Base-by-base conservation (phyloP, 2,888 invertebrate species). In the Dione vanillae region DNA sequence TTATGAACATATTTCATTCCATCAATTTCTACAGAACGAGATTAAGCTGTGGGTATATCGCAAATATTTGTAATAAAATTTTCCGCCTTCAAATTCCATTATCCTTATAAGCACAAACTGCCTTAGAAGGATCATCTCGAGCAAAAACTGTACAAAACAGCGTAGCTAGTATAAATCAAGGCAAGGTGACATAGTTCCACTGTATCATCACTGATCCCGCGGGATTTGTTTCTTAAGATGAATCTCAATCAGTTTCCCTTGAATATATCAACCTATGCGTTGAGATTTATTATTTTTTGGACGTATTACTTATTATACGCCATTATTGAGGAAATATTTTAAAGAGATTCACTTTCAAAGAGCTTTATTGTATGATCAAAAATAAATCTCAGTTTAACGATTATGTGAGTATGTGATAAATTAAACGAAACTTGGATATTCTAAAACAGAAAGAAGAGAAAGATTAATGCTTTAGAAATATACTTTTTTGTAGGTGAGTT, bases 211-310 rank as follows among this genome's bases (percentile, higher is more conserved):
- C 66, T 66, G 69, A 62, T 72, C 66, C 56, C 62, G 37, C 54
- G 51, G 69, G 72, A 72, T 54, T 66, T 54, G 16, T 59, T 27
- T 16, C 41, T 35, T 41, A 54, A 72, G 61, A 61, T 47, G 41
- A 69, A 69, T 59, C 59, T 66, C 68, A 72, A 75, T 75, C 70
- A 73, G 68, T 35, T 43, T 54, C 51, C n/a, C 67, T 51, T 7
- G 56, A 56, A 37, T 56, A 56, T 19, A 40, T 56, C 37, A 56
- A 37, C 11, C 37, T 54, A n/a, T n/a, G n/a, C 14, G 0, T 35
- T 10, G 6, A 14, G 10, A 54, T 54, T n/a, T 35, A n/a, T 27
- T 1, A 19, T 20, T 20, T 20, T 47, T 47, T n/a, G n/a, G n/a
- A n/a, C n/a, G 9, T 49, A 49, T 49, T 49, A 19, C 16, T 49